phyloP scores from a whole-genome alignment of 2,113 vertebrate genomes.

The Benitochromis conjunctus region DNA sequence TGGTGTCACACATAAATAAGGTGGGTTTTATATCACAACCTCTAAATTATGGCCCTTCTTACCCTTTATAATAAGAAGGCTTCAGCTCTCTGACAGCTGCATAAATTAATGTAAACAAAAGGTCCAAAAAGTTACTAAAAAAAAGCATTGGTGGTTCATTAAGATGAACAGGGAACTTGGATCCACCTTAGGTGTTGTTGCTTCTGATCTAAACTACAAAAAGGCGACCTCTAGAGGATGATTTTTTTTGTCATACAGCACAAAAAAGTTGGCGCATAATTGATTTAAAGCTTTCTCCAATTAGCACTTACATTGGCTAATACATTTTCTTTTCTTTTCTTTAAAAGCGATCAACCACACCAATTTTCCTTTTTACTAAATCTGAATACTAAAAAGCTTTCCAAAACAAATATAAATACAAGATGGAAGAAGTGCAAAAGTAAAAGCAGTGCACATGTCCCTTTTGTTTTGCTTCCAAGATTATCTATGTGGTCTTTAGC shows the following conservation, averaged over 20 bases:
- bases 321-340: not conserved
- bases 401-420: not conserved
- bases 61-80: not conserved
- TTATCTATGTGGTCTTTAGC: not conserved
- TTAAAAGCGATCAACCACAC: not conserved
- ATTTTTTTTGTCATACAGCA: not conserved
- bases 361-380: not conserved
- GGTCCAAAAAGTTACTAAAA: not conserved
- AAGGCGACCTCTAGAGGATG: not conserved
- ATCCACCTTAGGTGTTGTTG: not conserved
- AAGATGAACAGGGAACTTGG: not conserved
- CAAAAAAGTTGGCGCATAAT: not conserved
- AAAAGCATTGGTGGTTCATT: not conserved
- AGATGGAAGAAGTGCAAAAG: not conserved
- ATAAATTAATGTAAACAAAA: not conserved
- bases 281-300: not conserved
- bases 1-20: not conserved
- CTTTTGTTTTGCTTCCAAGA: constrained; percentile 2
- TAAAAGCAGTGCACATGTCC: not conserved
- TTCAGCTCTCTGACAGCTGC: not conserved
- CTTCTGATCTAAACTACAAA: not conserved
- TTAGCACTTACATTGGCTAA: not conserved
- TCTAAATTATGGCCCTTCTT: not conserved
- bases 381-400: not conserved
- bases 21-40: not conserved